Evolutionary conservation across 1,140 invertebrate genomes (phyloP), one percentile per base, ranked within the genome.

Genomic region (Portunus trituberculatus): DNA sequence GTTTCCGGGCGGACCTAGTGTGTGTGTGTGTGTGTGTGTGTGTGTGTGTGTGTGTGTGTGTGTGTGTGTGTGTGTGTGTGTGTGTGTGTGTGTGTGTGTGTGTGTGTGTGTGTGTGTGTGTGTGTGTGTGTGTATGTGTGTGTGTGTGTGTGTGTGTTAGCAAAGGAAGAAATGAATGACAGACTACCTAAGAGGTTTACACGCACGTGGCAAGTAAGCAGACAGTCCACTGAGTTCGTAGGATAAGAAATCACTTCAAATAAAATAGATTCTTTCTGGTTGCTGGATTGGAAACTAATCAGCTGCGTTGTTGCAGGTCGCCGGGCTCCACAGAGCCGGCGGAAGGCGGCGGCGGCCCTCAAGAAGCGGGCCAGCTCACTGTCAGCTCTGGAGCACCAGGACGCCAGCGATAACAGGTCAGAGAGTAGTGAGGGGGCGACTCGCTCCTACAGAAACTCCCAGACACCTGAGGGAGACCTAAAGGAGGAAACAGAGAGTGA

Each of bases 281-380:
- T 1, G 2, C 6, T 76, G 67, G 0, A 20, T 7, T n/a, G 67
- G 1, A 25, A 76, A 16, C 20, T 76, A 76, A 76, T 25, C 67
- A n/a, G 67, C 67, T 25, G 20, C n/a, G 20, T 39, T 46, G 20
- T 87, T 46, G n/a, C 94, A 95, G 94, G 94, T 88, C 94, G 94
- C 8, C 91, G 94, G 1, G 94, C 91, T n/a, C 94, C 94, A 10
- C 94, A 95, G 91, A 95, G 45, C 82, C 91, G 91, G 0, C 45
- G 28, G 16, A 31, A 16, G 8, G 91, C 91, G 16, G 91, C 83
- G 12, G 45, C 90, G 8, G 91, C 94, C 83, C 86, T 95, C 20
- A 95, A 95, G 94, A 92, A 95, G 91, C 48, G 94, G 20, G 94
- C 94, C 91, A 95, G 94, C 91, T 95, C 94, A 28, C 91, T 95